These are phyloP conservation scores for Bovichtus variegatus DNA, from an alignment of 2,797 vertebrate species.

Conservation along the genomic window DNA sequence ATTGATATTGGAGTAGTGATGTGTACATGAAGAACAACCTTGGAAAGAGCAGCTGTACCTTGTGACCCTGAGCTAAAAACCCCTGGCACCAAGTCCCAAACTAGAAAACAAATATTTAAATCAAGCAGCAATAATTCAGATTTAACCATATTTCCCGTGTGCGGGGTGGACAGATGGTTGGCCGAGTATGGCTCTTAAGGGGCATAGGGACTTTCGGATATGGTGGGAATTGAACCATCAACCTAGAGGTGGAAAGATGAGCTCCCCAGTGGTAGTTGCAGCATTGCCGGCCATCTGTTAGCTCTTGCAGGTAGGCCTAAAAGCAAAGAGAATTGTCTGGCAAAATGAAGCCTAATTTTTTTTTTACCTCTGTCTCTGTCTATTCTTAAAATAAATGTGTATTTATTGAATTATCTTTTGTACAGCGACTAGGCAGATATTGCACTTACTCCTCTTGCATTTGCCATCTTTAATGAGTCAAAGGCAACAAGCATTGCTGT, in stretches of 20 bases:
- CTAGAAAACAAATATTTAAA: constrained; percentile 47
- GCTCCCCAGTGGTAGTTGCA: constrained; percentile 17
- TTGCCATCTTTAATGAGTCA: background rate
- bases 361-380: background rate
- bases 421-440: no score
- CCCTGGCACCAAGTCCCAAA: background rate
- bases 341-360: background rate
- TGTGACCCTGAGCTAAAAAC: constrained; percentile 27
- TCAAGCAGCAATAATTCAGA: constrained; percentile 48
- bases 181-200: constrained; percentile 25
- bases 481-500: background rate
- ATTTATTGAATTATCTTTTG: no score
- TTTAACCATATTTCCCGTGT: constrained; percentile 21
- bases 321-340: background rate
- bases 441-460: background rate
- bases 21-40: constrained; percentile 9
- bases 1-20: no score
- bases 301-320: constrained; percentile 2
- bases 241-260: constrained; percentile 54
- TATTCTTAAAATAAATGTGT: background rate
- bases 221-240: constrained; percentile 60
- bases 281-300: constrained; percentile 52
- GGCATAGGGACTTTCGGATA: constrained; percentile 18
- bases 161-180: constrained; percentile 52
- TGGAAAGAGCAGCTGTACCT: constrained; percentile 26